Evolutionary conservation across 2,888 invertebrate species (phyloP).

Genomic region (Petrolisthes manimaculis): DNA sequence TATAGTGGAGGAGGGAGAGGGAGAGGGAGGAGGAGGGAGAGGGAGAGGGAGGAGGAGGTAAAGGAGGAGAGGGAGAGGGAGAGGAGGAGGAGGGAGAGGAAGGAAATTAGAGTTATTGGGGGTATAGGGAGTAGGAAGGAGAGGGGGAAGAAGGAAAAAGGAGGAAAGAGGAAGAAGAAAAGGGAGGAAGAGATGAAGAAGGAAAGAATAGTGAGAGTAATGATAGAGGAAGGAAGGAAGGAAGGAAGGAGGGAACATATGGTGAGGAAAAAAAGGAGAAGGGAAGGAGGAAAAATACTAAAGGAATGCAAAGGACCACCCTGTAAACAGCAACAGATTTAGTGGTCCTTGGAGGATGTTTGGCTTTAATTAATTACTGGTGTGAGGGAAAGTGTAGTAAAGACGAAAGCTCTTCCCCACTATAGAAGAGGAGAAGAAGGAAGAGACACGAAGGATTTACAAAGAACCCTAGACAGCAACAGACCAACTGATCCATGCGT

Average conservation of each 20-base stretch:
- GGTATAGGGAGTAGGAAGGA: neutral
- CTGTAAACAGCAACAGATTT: too few relatives aligned
- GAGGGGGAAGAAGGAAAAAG: neutral
- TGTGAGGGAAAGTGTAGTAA: too few relatives aligned
- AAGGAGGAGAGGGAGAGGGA: neutral
- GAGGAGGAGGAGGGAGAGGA: neutral
- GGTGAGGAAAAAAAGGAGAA: neutral
- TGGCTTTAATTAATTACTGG: too few relatives aligned
- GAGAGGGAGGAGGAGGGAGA: neutral
- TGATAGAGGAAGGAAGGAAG: neutral
- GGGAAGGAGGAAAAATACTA: neutral
- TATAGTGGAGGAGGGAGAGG: neutral
- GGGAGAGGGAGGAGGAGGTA: neutral
- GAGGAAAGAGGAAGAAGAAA: neutral
- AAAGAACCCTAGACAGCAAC: too few relatives aligned
- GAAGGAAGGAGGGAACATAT: neutral
- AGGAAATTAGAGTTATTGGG: neutral
- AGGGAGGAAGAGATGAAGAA: neutral
- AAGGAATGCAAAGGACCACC: too few relatives aligned
- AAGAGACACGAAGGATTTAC: too few relatives aligned
- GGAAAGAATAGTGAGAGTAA: neutral
- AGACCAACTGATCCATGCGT: too few relatives aligned
- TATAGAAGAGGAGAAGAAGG: too few relatives aligned
- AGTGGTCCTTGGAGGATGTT: too few relatives aligned
- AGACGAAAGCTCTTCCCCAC: too few relatives aligned